Evolutionary conservation across 2,888 invertebrate genomes (phyloP).

Genomic region (Plutella xylostella): DNA sequence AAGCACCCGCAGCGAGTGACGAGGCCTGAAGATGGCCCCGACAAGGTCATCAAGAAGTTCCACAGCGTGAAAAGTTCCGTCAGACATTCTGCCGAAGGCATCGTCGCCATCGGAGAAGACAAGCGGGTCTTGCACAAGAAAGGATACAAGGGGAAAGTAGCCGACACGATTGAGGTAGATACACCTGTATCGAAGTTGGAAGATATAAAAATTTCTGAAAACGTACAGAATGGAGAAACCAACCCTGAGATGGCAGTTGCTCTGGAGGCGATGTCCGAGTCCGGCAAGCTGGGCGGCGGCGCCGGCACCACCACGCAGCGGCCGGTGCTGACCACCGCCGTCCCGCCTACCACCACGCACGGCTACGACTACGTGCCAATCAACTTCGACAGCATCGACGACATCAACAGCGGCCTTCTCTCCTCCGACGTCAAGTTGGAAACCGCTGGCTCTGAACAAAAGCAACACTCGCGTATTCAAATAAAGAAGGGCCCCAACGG

Average conservation of each 20-base stretch:
- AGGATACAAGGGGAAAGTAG: conserved; percentile 42
- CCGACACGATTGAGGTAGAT: conserved; percentile 59
- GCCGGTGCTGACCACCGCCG: conserved; percentile 67
- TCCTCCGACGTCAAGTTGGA: conserved; percentile 68
- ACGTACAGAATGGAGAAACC: conserved; percentile 53
- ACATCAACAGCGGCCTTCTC: conserved; percentile 55
- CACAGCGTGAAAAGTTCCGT: conserved; percentile 37
- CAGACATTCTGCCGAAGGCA: conserved; percentile 52
- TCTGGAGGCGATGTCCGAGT: conserved; percentile 59
- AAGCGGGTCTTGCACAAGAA: conserved; percentile 47
- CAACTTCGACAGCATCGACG: conserved; percentile 62
- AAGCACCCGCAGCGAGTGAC: conserved; percentile 49
- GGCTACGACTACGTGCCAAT: conserved; percentile 57
- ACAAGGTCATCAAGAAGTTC: conserved; percentile 52
- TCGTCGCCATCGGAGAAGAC: conserved; percentile 59
- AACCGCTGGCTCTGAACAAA: conserved; percentile 76
- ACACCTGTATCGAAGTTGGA: conserved; percentile 58
- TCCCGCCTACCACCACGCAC: conserved; percentile 38
- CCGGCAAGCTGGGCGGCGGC: conserved; percentile 48
- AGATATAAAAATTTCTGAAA: conserved; percentile 61
- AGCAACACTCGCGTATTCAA: conserved; percentile 79
- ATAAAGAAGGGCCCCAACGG: conserved; percentile 91
- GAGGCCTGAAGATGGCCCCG: conserved; percentile 51
- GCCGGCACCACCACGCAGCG: conserved; percentile 64
- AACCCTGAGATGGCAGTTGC: conserved; percentile 56